Percentiles rank a stretch among this genome's conserved stretches.
Evolutionary conservation across 2,113 vertebrate genomes (phyloP).

Genomic region (Gopherus evgoodei): DNA sequence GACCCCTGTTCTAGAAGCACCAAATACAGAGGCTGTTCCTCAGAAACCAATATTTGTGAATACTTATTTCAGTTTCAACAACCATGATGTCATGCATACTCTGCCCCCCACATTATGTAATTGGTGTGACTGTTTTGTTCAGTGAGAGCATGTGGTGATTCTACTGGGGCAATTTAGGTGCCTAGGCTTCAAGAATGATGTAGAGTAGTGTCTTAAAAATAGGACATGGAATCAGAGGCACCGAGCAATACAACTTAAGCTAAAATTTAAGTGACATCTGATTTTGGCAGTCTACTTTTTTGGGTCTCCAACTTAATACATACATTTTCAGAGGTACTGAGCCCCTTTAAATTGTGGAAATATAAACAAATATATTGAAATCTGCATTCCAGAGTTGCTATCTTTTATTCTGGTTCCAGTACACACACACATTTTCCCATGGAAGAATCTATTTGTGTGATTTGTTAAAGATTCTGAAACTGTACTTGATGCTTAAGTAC

Average conservation of each 20-base stretch:
- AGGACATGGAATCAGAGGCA: neutral
- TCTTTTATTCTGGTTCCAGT: neutral
- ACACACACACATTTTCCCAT: neutral
- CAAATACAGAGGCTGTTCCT: neutral
- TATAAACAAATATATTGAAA: neutral
- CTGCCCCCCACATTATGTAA: neutral
- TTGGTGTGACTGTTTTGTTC: neutral
- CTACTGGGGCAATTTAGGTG: neutral
- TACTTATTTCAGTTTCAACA: neutral
- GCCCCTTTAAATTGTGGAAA: neutral
- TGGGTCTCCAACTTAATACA: neutral
- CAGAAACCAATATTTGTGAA: neutral
- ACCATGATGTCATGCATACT: neutral
- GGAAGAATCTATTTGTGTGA: neutral
- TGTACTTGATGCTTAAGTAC: neutral
- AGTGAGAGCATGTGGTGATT: neutral
- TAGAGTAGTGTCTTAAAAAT: neutral
- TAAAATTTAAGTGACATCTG: neutral
- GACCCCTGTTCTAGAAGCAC: neutral
- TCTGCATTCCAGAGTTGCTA: neutral
- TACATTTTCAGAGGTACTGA: neutral
- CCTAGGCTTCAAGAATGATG: neutral
- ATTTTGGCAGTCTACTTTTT: neutral
- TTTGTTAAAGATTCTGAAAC: neutral
- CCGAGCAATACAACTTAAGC: neutral